Base-by-base conservation (phyloP, 2,888 invertebrate genomes). In the Acronicta aceris region DNA sequence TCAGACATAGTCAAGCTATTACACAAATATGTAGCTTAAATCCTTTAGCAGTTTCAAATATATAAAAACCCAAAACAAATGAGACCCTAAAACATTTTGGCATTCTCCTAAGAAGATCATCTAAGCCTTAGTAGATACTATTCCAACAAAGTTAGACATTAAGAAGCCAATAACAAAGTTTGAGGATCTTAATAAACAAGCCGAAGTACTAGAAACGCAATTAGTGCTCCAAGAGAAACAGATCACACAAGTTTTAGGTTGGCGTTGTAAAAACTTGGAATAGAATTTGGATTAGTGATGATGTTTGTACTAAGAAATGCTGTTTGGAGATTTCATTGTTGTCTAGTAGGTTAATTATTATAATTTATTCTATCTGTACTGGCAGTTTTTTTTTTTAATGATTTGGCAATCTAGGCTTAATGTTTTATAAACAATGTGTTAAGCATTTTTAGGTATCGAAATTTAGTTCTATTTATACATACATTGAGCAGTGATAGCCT, bases 111-210 rank as follows among this genome's bases (percentile, higher is more conserved):
- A 52, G 48, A 47, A 54, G 55, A 67, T 72, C 65, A 71, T 63
- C 55, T 52, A 42, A 64, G 41, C 45, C 43, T 46, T 21, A 43
- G 42, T 36, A 38, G 38, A n/a, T 38, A 61, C 40, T 47, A 50
- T 66, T 54, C 51, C 66, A 56, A 46, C 57, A 59, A 70, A 76
- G 62, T 76, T 74, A 47, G 51, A 60, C 63, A 65, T 76, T 62
- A 67, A 74, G 76, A 61, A 64, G 71, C 64, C 74, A 78, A 74
- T 74, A 74, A 71, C 60, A 74, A 78, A 78, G 69, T 78, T 78
- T 63, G 65, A 65, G 72, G 62, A 53, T 65, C 74, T 73, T 74
- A 63, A 74, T 76, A 78, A 76, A 69, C 69, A 78, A 70, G 61
- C 52, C 25, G 27, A 59, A 65, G 65, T 62, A 71, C 71, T 71